These are phyloP conservation scores for Cenopis cana DNA, from an alignment of 2,888 invertebrate genomes.

Conservation along the genomic window DNA sequence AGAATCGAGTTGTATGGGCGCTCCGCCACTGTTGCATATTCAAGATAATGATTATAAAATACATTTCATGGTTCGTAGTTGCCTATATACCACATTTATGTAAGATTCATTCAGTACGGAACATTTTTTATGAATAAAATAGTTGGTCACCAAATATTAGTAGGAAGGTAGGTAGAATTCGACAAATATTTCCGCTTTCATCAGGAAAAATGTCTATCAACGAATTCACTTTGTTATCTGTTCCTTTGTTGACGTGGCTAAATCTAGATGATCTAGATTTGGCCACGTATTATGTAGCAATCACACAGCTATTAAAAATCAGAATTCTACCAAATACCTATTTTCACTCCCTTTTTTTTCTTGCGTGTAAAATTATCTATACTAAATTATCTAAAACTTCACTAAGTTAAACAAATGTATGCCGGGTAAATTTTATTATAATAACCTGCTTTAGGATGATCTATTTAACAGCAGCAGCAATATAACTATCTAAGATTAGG, in stretches of 20 bases:
- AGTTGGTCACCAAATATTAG: neutral
- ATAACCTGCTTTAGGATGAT: constrained; percentile 4
- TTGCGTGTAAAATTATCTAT: neutral
- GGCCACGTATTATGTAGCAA: no score
- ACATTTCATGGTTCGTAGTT: neutral
- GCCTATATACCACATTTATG: neutral
- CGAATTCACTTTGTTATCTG: no score
- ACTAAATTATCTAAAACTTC: neutral
- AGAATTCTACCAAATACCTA: no score
- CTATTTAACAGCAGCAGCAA: constrained; percentile 35
- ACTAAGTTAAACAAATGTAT: neutral
- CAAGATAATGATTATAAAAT: neutral
- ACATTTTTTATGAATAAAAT: neutral
- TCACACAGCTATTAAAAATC: no score
- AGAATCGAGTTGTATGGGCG: no score
- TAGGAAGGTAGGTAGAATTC: no score
- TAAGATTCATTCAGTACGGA: neutral
- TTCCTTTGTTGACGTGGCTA: no score
- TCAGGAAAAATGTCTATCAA: no score
- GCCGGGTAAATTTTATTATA: constrained; percentile 8
- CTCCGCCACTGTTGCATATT: no score
- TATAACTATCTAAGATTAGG: constrained; percentile 49
- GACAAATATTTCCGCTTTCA: no score
- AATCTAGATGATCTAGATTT: no score
- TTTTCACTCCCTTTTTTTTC: no score